Conservation (phyloP, 2,888 invertebrate genomes). For the Brenthis daphne region DNA sequence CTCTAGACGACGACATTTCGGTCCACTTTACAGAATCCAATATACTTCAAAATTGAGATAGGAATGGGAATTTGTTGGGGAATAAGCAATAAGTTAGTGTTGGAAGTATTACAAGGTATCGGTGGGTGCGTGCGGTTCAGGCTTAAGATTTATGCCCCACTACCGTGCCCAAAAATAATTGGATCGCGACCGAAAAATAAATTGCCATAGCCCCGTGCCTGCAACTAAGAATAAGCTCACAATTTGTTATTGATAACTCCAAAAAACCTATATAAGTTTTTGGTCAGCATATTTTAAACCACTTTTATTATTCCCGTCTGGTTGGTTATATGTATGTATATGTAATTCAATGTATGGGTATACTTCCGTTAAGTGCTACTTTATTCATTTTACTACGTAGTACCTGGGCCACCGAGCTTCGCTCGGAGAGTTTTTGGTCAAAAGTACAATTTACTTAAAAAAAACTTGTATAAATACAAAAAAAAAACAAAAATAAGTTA, state of each 20-base stretch:
- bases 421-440: no score
- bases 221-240: conserved; percentile 59
- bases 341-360: conserved; percentile 2
- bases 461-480: no score
- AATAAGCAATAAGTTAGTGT: conserved; percentile 49
- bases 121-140: conserved; percentile 53
- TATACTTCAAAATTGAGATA: conserved; percentile 30
- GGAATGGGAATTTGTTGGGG: conserved; percentile 38
- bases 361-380: not conserved
- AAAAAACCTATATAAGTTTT: conserved; percentile 53
- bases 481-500: no score
- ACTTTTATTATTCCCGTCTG: conserved; percentile 34
- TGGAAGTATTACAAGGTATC: conserved; percentile 45
- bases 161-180: conserved; percentile 79
- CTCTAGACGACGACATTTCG: not conserved
- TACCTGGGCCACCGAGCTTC: no score
- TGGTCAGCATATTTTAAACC: conserved; percentile 41
- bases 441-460: no score
- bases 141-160: conserved; percentile 60
- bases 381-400: no score
- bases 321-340: conserved; percentile 25
- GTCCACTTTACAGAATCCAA: conserved; percentile 20
- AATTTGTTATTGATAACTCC: conserved; percentile 67
- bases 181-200: conserved; percentile 77
- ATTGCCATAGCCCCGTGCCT: conserved; percentile 57